phyloP scores from a whole-genome alignment of 1,140 invertebrate genomes.

The Conus betulinus region DNA sequence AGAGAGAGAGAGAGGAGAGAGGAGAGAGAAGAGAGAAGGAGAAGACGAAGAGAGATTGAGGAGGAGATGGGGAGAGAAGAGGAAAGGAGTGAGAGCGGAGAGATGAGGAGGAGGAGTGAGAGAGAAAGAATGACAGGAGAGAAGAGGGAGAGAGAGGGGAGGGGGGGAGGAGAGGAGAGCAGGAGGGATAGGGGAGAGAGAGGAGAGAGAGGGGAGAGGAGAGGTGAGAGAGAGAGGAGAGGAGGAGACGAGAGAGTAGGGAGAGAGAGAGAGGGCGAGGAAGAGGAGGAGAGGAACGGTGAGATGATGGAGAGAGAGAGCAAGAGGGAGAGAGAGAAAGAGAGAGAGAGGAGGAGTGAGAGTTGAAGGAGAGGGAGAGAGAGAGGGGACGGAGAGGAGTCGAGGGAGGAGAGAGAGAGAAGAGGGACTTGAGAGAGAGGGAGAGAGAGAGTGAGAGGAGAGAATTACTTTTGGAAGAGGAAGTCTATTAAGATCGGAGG shows the following conservation, averaged over 20 bases:
- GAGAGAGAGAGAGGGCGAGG: constrained; percentile 7
- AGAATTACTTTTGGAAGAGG: background rate
- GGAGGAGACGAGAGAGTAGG: too few relatives aligned
- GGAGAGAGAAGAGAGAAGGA: background rate
- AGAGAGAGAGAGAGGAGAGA: background rate
- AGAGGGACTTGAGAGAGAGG: background rate
- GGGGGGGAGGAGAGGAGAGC: background rate
- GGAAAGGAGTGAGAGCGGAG: background rate
- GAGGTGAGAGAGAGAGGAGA: background rate
- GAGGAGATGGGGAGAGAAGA: background rate
- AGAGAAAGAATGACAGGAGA: background rate
- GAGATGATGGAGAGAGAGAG: constrained; percentile 18
- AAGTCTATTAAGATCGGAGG: too few relatives aligned
- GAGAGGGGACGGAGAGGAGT: background rate
- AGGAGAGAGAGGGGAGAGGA: background rate
- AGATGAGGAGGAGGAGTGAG: background rate
- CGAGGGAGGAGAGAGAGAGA: background rate
- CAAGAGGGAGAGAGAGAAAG: background rate
- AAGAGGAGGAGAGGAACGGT: background rate
- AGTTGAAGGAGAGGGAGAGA: background rate
- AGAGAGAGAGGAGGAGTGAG: background rate
- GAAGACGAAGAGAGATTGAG: background rate
- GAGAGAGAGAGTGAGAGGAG: background rate
- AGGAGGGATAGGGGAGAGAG: background rate
- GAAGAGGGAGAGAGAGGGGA: background rate